Evolutionary conservation across 2,888 invertebrate species (phyloP).

Genomic region (Lasioglossum morio): DNA sequence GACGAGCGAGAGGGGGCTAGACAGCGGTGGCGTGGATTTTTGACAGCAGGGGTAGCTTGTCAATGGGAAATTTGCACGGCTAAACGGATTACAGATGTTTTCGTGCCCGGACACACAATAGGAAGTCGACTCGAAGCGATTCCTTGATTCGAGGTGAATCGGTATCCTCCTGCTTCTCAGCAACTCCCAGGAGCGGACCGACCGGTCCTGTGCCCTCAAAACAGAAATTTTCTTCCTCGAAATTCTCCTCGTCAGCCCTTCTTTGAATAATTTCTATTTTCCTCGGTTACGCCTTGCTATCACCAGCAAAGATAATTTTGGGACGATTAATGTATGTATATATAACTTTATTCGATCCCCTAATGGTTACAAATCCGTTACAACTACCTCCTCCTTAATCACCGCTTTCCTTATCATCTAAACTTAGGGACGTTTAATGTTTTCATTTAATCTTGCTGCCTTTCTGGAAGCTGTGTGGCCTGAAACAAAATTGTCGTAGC

Average conservation of each 20-base stretch:
- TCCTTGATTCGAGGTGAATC: conserved; percentile 69
- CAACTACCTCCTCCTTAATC: too few relatives aligned
- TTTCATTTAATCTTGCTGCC: too few relatives aligned
- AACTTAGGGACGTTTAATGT: too few relatives aligned
- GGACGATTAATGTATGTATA: too few relatives aligned
- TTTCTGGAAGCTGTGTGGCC: too few relatives aligned
- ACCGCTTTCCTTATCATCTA: too few relatives aligned
- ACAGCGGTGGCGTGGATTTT: conserved; percentile 56
- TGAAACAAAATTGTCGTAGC: too few relatives aligned
- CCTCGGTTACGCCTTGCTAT: neutral
- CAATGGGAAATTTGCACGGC: conserved; percentile 84
- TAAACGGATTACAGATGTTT: conserved; percentile 85
- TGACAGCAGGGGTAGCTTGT: conserved; percentile 66
- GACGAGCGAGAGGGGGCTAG: conserved; percentile 40
- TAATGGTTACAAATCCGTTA: too few relatives aligned
- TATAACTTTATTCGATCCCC: too few relatives aligned
- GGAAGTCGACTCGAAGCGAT: conserved; percentile 67
- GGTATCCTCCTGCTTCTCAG: conserved; percentile 31
- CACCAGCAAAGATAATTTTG: neutral
- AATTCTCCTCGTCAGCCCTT: neutral
- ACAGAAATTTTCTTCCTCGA: neutral
- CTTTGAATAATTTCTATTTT: neutral
- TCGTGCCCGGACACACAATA: conserved; percentile 68
- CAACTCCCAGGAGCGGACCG: conserved; percentile 14
- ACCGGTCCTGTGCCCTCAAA: neutral